These are phyloP conservation scores for Microcebus tavaratra DNA, from an alignment of 2,113 vertebrate species.

Conservation along the genomic window DNA sequence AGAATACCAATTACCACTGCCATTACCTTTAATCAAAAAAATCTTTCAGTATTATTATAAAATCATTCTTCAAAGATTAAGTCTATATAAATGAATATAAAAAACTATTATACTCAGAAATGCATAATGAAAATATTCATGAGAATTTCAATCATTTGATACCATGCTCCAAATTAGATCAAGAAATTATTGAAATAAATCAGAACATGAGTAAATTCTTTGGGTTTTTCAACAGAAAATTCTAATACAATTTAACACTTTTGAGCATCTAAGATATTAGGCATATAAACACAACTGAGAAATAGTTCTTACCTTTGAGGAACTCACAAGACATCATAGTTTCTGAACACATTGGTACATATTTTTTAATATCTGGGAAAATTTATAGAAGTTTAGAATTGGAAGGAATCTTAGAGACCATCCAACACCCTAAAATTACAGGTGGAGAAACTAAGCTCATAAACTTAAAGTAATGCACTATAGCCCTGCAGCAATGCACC, in stretches of 20 bases:
- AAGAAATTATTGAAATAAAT: conserved; percentile 57
- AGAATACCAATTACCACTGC: conserved; percentile 53
- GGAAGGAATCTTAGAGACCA: not conserved
- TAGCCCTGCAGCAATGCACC: too few relatives aligned
- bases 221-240: conserved; percentile 52
- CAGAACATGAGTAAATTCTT: conserved; percentile 58
- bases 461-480: not conserved
- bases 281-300: not conserved
- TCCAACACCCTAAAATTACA: not conserved
- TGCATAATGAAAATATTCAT: conserved; percentile 66
- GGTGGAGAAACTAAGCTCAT: not conserved
- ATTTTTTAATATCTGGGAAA: not conserved
- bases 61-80: conserved; percentile 63
- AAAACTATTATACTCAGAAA: conserved; percentile 32
- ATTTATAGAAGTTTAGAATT: not conserved
- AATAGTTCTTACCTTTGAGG: not conserved
- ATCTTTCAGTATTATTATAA: conserved; percentile 57
- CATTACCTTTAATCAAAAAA: conserved; percentile 63
- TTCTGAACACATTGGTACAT: not conserved
- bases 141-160: conserved; percentile 51
- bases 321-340: not conserved
- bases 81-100: conserved; percentile 59
- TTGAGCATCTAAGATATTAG: not conserved
- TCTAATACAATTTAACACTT: conserved; percentile 45
- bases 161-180: conserved; percentile 37